phyloP scores from a whole-genome alignment of 2,797 vertebrate species.

The Diplodus puntazzo region DNA sequence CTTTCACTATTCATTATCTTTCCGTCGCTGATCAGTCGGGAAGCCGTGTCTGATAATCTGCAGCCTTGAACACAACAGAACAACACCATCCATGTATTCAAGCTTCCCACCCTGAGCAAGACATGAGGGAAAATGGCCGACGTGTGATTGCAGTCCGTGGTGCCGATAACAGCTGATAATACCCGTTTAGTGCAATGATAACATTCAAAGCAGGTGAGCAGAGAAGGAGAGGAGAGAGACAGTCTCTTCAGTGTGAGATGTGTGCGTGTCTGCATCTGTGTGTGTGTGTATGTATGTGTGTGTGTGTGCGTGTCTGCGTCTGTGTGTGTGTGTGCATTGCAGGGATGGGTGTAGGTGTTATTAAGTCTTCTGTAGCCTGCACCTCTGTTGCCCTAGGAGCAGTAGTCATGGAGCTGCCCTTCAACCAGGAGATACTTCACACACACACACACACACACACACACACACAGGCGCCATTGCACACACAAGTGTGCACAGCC shows the following conservation, averaged over 20 bases:
- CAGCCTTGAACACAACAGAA: too few species aligned
- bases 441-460: conserved; percentile 15
- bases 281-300: conserved; percentile 29
- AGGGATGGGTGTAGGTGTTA: conserved; percentile 47
- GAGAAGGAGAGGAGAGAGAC: conserved; percentile 17
- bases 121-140: too few species aligned
- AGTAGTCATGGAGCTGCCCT: conserved; percentile 77
- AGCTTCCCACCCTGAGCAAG: too few species aligned
- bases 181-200: conserved; percentile 4
- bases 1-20: too few species aligned
- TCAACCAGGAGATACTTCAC: conserved; percentile 73
- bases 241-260: neutral
- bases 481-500: neutral
- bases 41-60: too few species aligned
- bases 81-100: too few species aligned
- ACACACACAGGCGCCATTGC: conserved; percentile 4
- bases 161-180: conserved; percentile 2
- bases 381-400: conserved; percentile 81
- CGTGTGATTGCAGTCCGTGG: neutral
- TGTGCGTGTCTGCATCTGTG: neutral
- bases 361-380: conserved; percentile 54
- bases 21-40: too few species aligned
- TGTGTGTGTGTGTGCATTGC: conserved; percentile 35
- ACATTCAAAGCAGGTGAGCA: neutral
- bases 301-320: conserved; percentile 22